Base-by-base conservation (phyloP, 2,797 vertebrate genomes). In the Arrhamphus sclerolepis region DNA sequence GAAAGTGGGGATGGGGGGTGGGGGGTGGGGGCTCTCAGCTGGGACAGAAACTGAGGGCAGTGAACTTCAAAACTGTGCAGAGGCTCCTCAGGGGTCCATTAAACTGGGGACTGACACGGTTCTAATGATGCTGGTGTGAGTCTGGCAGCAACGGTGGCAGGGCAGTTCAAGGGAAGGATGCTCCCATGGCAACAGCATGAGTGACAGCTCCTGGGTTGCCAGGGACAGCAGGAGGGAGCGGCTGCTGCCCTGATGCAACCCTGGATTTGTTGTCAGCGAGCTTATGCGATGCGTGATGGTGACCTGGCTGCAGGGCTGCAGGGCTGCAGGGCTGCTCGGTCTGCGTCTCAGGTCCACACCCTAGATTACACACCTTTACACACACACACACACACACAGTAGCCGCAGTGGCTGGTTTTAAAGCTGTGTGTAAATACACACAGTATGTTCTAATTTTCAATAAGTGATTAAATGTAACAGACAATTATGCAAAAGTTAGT, bases 51-150 rank as follows among this genome's bases (percentile, higher is more conserved):
- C 24, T 7, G 5, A 3, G 13, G 28, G 19, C 26, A 2, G 26
- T 49, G 34, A 38, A 38, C 14, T 38, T 38, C 14, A 16, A 5
- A 38, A 14, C 34, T 14, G 31, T 34, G 34, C 34, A 38, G 34
- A 1, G 34, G 34, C 34, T 38, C 34, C 34, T 38, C 2, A 13
- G 34, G 34, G 34, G 34, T 38, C 34, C 34, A 38, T 38, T 38
- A 38, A 5, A 13, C 34, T 13, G 13, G 13, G 34, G 34, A 38
- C 34, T 38, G 34, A 34, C 17, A 29, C 18, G 24, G 24, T 48
- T 49, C 63, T 76, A 72, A 83, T 80, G 78, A 80, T 63, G 68
- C 55, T 56, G 56, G 44, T 34, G 31, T 13, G 31, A 34, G 34
- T 38, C 34, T 38, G 34, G 13, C 34, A 38, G 34, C 34, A 5